Evolutionary conservation across 1,140 invertebrate species (phyloP).

Genomic region (Zaprionus nigranus): DNA sequence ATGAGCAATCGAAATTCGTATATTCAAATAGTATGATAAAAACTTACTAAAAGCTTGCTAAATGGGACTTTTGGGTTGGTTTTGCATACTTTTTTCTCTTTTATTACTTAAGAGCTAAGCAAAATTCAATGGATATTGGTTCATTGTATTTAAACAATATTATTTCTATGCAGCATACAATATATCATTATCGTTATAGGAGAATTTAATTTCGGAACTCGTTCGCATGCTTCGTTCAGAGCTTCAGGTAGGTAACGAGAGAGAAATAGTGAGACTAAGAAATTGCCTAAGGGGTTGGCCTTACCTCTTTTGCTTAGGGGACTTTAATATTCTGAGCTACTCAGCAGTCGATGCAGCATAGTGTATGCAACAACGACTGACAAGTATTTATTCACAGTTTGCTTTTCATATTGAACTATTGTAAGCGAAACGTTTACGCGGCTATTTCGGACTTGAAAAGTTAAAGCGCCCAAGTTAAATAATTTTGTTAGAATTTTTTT

Average conservation of each 20-base stretch:
- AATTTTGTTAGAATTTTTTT: conserved; percentile 24
- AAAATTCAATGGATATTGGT: conserved; percentile 48
- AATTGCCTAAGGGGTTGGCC: conserved; percentile 61
- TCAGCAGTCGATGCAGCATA: conserved; percentile 57
- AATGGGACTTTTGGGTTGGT: not conserved
- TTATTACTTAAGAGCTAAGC: conserved; percentile 13
- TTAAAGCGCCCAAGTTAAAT: conserved; percentile 81
- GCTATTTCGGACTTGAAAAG: conserved; percentile 84
- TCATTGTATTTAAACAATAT: conserved; percentile 32
- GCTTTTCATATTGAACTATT: conserved; percentile 42
- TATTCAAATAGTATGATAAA: conserved; percentile 8
- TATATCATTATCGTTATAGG: conserved; percentile 21
- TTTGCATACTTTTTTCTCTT: not conserved
- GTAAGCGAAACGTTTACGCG: conserved; percentile 84
- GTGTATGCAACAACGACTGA: conserved; percentile 56
- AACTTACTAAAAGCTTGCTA: not conserved
- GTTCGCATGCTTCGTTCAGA: conserved; percentile 53
- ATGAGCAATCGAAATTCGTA: conserved; percentile 18
- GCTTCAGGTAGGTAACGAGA: conserved; percentile 24
- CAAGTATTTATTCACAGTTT: conserved; percentile 16
- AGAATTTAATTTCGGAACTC: conserved; percentile 6
- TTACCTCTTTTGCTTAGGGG: conserved; percentile 60
- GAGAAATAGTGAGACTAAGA: conserved; percentile 31
- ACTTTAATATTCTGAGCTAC: conserved; percentile 24
- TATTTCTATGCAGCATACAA: conserved; percentile 43